These are phyloP conservation scores for Schizaphis graminum DNA, from an alignment of 2,888 invertebrate species.

Conservation along the genomic window DNA sequence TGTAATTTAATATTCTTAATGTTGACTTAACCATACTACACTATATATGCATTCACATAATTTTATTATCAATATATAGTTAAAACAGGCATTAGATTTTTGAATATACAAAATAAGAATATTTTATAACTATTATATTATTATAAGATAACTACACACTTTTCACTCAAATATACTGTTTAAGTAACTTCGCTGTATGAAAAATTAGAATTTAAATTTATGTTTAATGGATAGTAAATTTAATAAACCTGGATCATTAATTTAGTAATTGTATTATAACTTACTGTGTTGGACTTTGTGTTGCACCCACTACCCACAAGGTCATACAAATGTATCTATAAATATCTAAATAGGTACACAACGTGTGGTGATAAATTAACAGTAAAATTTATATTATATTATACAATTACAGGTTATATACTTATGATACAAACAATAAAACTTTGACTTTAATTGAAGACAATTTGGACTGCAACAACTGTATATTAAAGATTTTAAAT, in stretches of 20 bases:
- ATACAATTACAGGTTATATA: slow-evolving; percentile 48
- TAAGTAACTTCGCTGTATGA: not conserved
- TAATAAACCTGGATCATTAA: not conserved
- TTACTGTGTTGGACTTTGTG: not conserved
- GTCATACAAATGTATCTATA: not conserved
- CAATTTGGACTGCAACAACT: slow-evolving; percentile 57
- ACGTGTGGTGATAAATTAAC: not conserved
- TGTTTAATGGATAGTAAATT: not conserved
- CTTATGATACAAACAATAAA: slow-evolving; percentile 40
- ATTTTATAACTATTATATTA: not conserved
- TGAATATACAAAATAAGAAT: not conserved
- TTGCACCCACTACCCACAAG: not conserved
- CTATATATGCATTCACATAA: not conserved
- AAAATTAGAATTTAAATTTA: not conserved
- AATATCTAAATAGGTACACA: not conserved
- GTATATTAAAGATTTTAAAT: slow-evolving; percentile 66
- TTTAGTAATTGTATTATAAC: not conserved
- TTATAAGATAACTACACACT: not conserved
- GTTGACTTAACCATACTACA: not conserved
- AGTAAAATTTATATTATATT: slow-evolving; percentile 2
- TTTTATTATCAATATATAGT: too few species aligned
- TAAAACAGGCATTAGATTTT: not conserved
- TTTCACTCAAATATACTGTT: not conserved
- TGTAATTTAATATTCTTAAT: not conserved
- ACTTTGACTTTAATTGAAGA: slow-evolving; percentile 49